Base-by-base conservation (phyloP, 2,888 invertebrate genomes). In the Clistopyga incitator region DNA sequence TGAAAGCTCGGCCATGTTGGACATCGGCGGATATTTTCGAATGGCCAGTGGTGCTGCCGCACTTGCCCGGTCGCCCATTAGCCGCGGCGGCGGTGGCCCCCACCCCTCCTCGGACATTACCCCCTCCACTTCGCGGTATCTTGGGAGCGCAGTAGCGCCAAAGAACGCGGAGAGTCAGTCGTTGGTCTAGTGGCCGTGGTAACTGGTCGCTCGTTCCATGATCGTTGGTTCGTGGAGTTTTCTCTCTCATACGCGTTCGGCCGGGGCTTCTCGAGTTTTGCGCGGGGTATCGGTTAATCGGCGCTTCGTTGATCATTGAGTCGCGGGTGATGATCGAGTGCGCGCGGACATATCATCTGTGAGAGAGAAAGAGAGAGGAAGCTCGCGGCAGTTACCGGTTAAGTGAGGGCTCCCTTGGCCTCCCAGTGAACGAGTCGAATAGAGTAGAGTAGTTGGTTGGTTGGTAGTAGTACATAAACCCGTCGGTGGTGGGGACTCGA, bases 111-210 rank as follows among this genome's bases (percentile, higher is more conserved):
- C 64, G 34, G 42, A 20, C 47, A 34, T 18, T n/a, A 61, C 61
- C 61, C 61, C 61, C 38, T 8, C 61, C 61, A 61, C 1, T 15
- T 2, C 6, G n/a, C 18, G 4, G 29, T 11, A 64, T 54, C 54
- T 78, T 75, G 78, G 42, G 80, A 86, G 87, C 86, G 88, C 88
- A 88, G 88, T 86, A 86, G 88, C 88, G 82, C 79, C 85, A 84
- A 87, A 85, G 82, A 80, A 82, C 87, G 86, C 88, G 86, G 34
- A 50, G 15, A 23, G 74, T 20, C 87, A 86, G 86, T 86, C 88
- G 84, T 78, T 75, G 80, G 79, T 82, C 76, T 75, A 81, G 84
- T 75, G 81, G 70, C 78, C 74, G 25, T 29, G 15, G 52, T 64
- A 8, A 78, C n/a, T n/a, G n/a, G 78, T 74, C 81, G 78, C 75